Evolutionary conservation across 2,797 vertebrate species (phyloP), one percentile per base, ranked within the genome.

Genomic region (Neosilurus hyrtlii): DNA sequence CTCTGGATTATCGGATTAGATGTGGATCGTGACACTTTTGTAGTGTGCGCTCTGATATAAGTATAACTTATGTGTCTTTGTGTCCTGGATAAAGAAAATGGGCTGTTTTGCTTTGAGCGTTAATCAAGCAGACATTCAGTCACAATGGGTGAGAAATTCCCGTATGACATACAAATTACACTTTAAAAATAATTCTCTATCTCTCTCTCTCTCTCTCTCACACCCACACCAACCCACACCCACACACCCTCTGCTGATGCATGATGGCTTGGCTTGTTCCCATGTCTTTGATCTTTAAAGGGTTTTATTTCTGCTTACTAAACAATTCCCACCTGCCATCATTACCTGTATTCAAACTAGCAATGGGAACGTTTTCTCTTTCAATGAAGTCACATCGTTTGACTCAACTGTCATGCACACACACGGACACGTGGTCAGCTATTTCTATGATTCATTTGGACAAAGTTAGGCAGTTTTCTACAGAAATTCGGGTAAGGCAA

Each of bases 171-270:
- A 90, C 91, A 90, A 91, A 88, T 83, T 67, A 76, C 79, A 78
- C 88, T 88, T 89, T 90, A 83, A 85, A 83, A 89, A 87, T 52
- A n/a, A n/a, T n/a, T n/a, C n/a, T n/a, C n/a, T n/a, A n/a, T n/a
- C n/a, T n/a, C n/a, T n/a, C n/a, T n/a, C n/a, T n/a, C 72, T 73
- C 73, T 71, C 73, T 35, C 67, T 68, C 61, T n/a, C 65, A 9
- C 65, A 67, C 67, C 49, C 54, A 54, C 51, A 72, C 49, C 59
- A 12, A 59, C 75, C 59, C 52, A 35, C 70, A 43, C 68, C 14
- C 5, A 24, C 9, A 77, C 26, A 9, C 56, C 22, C 37, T 12
- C 67, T 70, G 5, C 15, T 14, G 68, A n/a, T 49, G 4, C 35
- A 71, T 4, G 52, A 52, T 16, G 12, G 16, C 49, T 72, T 14